Conservation (phyloP, 2,797 vertebrate species). For the Helarctos malayanus region DNA sequence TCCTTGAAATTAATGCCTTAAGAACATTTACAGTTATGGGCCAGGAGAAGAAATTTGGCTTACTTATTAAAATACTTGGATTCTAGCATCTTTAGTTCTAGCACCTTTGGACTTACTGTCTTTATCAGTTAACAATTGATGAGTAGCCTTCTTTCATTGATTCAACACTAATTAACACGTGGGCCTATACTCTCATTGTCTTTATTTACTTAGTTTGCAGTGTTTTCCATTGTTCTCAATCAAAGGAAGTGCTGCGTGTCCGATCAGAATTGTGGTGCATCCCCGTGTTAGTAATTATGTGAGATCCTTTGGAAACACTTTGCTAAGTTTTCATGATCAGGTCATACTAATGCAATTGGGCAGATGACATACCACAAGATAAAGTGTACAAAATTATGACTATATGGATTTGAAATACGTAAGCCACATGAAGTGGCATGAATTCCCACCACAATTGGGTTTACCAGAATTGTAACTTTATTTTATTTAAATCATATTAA, state of each 20-base stretch:
- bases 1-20: slow-evolving; percentile 8
- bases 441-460: neutral
- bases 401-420: neutral
- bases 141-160: neutral
- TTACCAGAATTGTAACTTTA: neutral
- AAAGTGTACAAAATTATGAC: neutral
- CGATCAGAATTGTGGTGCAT: neutral
- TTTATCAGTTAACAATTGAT: neutral
- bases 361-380: neutral
- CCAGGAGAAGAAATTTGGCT: neutral
- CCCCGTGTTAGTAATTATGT: neutral
- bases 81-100: neutral
- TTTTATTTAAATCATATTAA: slow-evolving; percentile 22
- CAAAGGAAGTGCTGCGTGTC: neutral
- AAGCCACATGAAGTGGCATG: neutral
- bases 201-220: neutral
- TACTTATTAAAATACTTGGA: neutral
- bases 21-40: neutral
- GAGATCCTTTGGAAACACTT: slow-evolving; percentile 3
- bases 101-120: neutral
- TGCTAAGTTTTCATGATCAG: slow-evolving; percentile 6
- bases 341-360: neutral
- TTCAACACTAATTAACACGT: neutral
- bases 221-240: slow-evolving; percentile 44
- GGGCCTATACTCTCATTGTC: neutral